Base-by-base conservation (phyloP, 92 coral and sea anemone genomes). In the Epizoanthus ramosus region DNA sequence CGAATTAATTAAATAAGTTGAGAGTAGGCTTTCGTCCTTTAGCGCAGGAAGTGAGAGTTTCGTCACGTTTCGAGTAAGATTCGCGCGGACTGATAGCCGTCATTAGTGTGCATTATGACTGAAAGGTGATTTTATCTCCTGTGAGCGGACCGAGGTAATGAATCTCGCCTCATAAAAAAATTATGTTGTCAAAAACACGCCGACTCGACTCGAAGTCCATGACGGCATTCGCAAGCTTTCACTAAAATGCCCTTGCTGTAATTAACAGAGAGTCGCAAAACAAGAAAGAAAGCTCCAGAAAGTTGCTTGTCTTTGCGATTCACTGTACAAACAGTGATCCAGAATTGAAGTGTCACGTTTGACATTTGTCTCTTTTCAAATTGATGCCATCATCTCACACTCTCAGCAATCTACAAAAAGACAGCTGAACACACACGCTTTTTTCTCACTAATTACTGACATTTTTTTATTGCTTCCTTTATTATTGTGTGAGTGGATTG, bases 391-490 rank as follows among this genome's bases (percentile, higher is more conserved):
- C 70, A 19, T 14, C 58, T 24, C 56, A 5, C 66, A 21, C 71
- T 59, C 82, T 77, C 41, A 77, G 71, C 28, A 19, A 61, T 77
- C 58, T 61, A 31, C 41, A 45, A 61, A n/a, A 14, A 57, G 71
- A 60, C 82, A 77, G 82, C 82, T 77, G 82, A 77, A 4, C 69
- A 77, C 71, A 77, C 82, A 63, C 0, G 17, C 41, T 63, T 60
- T 61, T 59, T 77, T 77, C 82, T 60, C 82, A 77, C 82, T 77
- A 77, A 77, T 77, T 77, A 77, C 82, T 77, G 82, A 10, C 82
- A 61, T 77, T 61, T 77, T 22, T 77, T 77, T 77, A 77, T 77
- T 77, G 82, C 82, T 77, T 77, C 71, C 71, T 19, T 77, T 67
- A 8, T 67, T 35, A 35, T 75, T 59, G 50, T 54, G 37, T 8